phyloP scores from a whole-genome alignment of 2,113 vertebrate species.

The Aegotheles bennettii region DNA sequence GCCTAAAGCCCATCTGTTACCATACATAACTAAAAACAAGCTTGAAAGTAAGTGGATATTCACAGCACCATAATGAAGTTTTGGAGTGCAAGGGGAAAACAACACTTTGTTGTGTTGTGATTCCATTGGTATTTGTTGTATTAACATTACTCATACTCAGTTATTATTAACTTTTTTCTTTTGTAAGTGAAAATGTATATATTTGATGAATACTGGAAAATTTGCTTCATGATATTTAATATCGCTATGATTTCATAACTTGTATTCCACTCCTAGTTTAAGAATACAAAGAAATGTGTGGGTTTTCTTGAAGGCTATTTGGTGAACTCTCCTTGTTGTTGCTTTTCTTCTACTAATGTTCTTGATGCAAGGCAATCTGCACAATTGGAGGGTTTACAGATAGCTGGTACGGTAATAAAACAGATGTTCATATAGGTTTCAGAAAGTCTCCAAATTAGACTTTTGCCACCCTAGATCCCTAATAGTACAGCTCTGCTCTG shows the following conservation, averaged over 20 bases:
- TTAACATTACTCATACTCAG: slow-evolving; percentile 28
- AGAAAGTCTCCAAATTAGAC: background rate
- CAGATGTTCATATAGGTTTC: slow-evolving; percentile 60
- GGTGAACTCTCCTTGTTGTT: background rate
- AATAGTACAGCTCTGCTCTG: background rate
- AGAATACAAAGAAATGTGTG: background rate
- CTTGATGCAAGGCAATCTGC: background rate
- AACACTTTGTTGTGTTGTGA: slow-evolving; percentile 5
- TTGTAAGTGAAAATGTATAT: background rate
- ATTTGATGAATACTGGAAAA: background rate
- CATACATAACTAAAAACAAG: background rate
- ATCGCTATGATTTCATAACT: slow-evolving; percentile 17
- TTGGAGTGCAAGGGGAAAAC: background rate
- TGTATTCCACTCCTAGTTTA: slow-evolving; percentile 19
- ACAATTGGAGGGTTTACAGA: slow-evolving; percentile 1
- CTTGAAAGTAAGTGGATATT: slow-evolving; percentile 26
- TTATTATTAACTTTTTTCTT: background rate
- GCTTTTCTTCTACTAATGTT: background rate
- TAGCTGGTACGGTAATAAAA: slow-evolving; percentile 42
- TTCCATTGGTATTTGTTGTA: slow-evolving; percentile 34
- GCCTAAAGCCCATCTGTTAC: slow-evolving; percentile 1
- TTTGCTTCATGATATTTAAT: background rate
- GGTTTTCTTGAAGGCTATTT: slow-evolving; percentile 1
- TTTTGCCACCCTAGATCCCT: background rate
- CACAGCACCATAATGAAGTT: slow-evolving; percentile 11